Percentiles rank a stretch among this genome's conserved stretches.
These are phyloP conservation scores for Lacerta bilineata DNA, from an alignment of 2,797 vertebrate species.

Conservation along the genomic window DNA sequence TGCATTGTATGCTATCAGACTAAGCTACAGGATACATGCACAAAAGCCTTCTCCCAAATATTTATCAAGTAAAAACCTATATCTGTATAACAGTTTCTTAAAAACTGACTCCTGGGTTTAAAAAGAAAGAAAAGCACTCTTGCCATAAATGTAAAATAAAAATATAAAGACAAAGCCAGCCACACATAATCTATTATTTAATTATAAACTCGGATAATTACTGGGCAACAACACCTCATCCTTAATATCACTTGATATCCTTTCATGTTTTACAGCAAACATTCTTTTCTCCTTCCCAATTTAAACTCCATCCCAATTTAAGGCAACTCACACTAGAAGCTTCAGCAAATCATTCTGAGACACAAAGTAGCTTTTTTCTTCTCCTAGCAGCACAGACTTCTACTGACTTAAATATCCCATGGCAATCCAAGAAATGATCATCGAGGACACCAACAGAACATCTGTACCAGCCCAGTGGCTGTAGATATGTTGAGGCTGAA, in stretches of 20 bases:
- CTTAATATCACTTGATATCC: neutral
- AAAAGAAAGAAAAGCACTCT: neutral
- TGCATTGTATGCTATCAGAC: no score
- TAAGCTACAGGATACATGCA: no score
- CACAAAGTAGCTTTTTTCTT: neutral
- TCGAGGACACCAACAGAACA: neutral
- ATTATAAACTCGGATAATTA: neutral
- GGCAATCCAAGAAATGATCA: neutral
- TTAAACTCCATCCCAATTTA: neutral
- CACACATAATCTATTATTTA: neutral
- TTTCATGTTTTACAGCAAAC: neutral
- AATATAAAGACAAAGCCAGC: neutral
- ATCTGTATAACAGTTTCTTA: neutral
- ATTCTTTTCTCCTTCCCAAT: neutral
- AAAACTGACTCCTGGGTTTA: no score
- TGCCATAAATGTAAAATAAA: neutral
- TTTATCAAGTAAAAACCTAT: neutral
- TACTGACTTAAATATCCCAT: neutral
- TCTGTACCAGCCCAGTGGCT: neutral
- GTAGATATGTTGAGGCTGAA: neutral
- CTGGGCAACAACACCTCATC: neutral
- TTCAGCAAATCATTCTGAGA: neutral
- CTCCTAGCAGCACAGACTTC: neutral
- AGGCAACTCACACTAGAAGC: neutral
- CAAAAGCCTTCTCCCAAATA: neutral